phyloP scores from a whole-genome alignment of 2,113 vertebrate genomes.

The Colaptes auratus region DNA sequence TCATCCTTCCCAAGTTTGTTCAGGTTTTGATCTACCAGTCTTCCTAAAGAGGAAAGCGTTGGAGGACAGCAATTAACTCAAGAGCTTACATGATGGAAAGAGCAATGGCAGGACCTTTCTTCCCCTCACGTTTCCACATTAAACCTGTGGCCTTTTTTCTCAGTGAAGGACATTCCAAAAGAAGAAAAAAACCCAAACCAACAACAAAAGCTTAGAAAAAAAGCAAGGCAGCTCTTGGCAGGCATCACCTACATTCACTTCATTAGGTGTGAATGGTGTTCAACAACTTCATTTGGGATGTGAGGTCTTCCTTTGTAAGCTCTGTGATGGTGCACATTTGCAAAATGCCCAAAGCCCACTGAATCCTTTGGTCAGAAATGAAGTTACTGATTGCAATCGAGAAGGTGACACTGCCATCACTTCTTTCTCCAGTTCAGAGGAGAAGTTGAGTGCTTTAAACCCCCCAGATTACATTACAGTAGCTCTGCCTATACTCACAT shows the following conservation, averaged over 20 bases:
- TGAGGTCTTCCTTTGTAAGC: neutral
- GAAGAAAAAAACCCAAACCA: neutral
- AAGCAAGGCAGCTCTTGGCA: neutral
- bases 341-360: neutral
- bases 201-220: too few species aligned
- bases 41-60: conserved; percentile 75
- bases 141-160: neutral
- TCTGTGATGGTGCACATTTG: neutral
- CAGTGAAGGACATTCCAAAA: neutral
- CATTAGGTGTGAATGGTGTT: neutral
- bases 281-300: too few species aligned
- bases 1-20: conserved; percentile 98
- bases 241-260: neutral
- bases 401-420: neutral
- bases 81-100: neutral
- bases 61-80: neutral
- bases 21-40: conserved; percentile 94
- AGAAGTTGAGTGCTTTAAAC: neutral
- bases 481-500: neutral
- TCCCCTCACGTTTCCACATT: neutral
- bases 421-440: neutral
- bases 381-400: neutral
- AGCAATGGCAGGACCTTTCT: neutral
- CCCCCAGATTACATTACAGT: too few species aligned
- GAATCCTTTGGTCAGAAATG: neutral